phyloP scores from a whole-genome alignment of 2,888 invertebrate species.

The Yponomeuta evonymella region DNA sequence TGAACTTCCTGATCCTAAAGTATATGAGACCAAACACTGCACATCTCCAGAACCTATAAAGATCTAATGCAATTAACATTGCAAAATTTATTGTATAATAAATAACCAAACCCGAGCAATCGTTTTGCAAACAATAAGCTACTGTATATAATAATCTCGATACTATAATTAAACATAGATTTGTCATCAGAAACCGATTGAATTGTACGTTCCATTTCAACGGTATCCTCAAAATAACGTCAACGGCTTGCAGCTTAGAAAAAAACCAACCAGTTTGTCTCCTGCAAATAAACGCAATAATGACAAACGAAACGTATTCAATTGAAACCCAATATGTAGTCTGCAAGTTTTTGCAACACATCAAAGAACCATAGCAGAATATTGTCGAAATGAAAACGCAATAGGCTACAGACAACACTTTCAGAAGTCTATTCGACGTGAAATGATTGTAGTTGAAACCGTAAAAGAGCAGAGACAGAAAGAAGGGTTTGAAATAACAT shows the following conservation, averaged over 20 bases:
- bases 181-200: conserved; percentile 32
- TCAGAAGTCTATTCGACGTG: conserved; percentile 30
- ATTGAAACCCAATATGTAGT: conserved; percentile 46
- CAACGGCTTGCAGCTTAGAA: conserved; percentile 36
- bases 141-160: conserved; percentile 39
- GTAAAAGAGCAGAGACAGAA: conserved; percentile 42
- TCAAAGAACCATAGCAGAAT: conserved; percentile 34
- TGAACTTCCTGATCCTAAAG: not conserved
- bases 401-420: conserved; percentile 34
- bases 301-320: conserved; percentile 44
- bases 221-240: conserved; percentile 45
- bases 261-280: conserved; percentile 41
- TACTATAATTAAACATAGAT: conserved; percentile 37
- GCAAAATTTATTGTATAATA: conserved; percentile 41
- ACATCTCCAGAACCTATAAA: conserved; percentile 58
- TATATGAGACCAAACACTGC: conserved; percentile 44
- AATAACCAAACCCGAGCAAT: conserved; percentile 33
- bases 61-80: conserved; percentile 50
- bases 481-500: conserved; percentile 28
- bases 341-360: conserved; percentile 37
- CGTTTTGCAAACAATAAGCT: conserved; percentile 36
- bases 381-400: conserved; percentile 35
- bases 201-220: conserved; percentile 32
- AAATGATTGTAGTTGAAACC: conserved; percentile 53
- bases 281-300: conserved; percentile 28